These are phyloP conservation scores for Picus viridis DNA, from an alignment of 2,797 vertebrate genomes.

Conservation along the genomic window DNA sequence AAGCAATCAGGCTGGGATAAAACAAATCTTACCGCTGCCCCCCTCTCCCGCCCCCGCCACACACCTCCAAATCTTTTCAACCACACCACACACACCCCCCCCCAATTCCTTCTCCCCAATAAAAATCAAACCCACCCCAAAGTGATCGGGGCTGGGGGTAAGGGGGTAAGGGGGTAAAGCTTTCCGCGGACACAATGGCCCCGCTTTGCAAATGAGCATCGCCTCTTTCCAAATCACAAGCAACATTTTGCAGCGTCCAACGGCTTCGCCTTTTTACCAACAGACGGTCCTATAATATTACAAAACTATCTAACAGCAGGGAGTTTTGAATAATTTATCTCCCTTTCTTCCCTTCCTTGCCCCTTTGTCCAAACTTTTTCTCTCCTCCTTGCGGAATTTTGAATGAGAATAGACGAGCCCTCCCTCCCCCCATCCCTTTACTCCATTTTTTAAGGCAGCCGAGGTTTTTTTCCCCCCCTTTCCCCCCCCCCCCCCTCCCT, in stretches of 20 bases:
- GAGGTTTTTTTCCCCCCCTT: slow-evolving; percentile 44
- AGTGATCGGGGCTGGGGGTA: background rate
- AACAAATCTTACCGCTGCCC: background rate
- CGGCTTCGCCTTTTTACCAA: slow-evolving; percentile 77
- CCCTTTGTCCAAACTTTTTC: slow-evolving; percentile 86
- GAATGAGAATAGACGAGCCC: slow-evolving; percentile 84
- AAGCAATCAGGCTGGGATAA: background rate
- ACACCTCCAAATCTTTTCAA: no score
- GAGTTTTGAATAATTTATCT: slow-evolving; percentile 87
- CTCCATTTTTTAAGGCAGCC: slow-evolving; percentile 50
- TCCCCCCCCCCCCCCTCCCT: no score
- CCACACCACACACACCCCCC: no score
- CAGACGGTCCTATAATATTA: slow-evolving; percentile 84
- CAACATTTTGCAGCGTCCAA: slow-evolving; percentile 85
- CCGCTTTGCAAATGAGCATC: slow-evolving; percentile 72
- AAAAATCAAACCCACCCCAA: background rate
- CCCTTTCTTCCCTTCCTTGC: slow-evolving; percentile 82
- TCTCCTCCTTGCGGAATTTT: slow-evolving; percentile 76
- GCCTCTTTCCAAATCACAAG: slow-evolving; percentile 73
- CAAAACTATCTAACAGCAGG: slow-evolving; percentile 89
- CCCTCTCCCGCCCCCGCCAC: background rate
- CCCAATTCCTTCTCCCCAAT: background rate
- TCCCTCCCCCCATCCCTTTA: slow-evolving; percentile 49
- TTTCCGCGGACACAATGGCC: slow-evolving; percentile 53
- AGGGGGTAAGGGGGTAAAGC: slow-evolving; percentile 1